These are phyloP conservation scores for Enteromius anoplus DNA, from an alignment of 2,797 vertebrate genomes.

Conservation along the genomic window DNA sequence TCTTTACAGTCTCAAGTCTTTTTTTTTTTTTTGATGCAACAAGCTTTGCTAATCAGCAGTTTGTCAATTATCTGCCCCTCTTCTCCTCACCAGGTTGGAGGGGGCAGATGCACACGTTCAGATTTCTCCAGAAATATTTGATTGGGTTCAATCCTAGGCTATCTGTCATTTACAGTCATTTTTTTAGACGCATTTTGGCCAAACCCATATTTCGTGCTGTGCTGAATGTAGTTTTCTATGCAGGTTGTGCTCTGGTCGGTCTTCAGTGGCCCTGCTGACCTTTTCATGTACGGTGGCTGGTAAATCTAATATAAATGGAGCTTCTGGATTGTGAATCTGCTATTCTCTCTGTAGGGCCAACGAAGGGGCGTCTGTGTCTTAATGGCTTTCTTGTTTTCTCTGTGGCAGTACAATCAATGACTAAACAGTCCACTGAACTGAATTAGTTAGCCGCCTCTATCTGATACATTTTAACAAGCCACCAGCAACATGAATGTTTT, in stretches of 20 bases:
- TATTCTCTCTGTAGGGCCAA: slow-evolving; percentile 22
- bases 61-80: too few species aligned
- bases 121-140: too few species aligned
- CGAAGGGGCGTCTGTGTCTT: slow-evolving; percentile 41
- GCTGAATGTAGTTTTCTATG: slow-evolving; percentile 1
- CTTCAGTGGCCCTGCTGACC: slow-evolving; percentile 21
- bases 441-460: slow-evolving; percentile 62
- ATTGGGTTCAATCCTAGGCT: too few species aligned
- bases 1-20: too few species aligned
- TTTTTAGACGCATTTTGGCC: not conserved
- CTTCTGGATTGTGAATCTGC: slow-evolving; percentile 27
- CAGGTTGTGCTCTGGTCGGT: not conserved
- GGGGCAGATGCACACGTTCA: too few species aligned
- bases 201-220: not conserved
- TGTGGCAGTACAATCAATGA: slow-evolving; percentile 56
- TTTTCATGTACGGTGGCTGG: slow-evolving; percentile 40
- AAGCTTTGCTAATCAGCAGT: too few species aligned
- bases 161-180: not conserved
- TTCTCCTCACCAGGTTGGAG: too few species aligned
- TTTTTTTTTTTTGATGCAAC: too few species aligned
- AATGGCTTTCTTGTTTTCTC: slow-evolving; percentile 59
- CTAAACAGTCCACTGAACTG: slow-evolving; percentile 67
- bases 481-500: slow-evolving; percentile 64
- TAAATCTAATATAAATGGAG: slow-evolving; percentile 41
- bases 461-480: slow-evolving; percentile 65